Evolutionary conservation across 2,797 vertebrate genomes (phyloP).

Genomic region (Sarcophilus harrisii): DNA sequence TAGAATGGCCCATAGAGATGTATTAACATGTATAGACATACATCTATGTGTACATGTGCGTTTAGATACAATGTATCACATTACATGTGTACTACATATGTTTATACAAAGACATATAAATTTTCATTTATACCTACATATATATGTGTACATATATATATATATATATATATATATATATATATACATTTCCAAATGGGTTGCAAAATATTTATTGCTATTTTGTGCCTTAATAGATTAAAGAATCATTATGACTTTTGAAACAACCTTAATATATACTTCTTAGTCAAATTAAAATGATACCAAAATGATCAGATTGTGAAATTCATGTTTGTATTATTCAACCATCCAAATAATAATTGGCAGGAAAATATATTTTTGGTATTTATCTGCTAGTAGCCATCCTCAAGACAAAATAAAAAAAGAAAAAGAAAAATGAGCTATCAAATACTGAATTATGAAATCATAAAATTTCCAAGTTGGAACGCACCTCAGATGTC

Average conservation of each 20-base stretch:
- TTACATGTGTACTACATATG: no score
- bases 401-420: neutral
- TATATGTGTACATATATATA: neutral
- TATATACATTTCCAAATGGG: no score
- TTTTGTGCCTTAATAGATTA: neutral
- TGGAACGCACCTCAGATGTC: neutral
- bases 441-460: neutral
- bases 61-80: no score
- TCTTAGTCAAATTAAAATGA: slow-evolving; percentile 47
- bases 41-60: neutral
- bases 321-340: slow-evolving; percentile 5
- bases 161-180: no score
- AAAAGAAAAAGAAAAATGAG: neutral
- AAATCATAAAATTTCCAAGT: neutral
- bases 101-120: no score
- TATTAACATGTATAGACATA: neutral
- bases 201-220: no score
- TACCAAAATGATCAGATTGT: slow-evolving; percentile 35
- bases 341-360: neutral
- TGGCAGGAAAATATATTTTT: slow-evolving; percentile 3
- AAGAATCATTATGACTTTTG: neutral
- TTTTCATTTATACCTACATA: no score
- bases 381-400: slow-evolving; percentile 4
- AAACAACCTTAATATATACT: neutral
- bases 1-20: neutral